Base-by-base conservation (phyloP, 2,797 vertebrate species). In the Peromyscus aztecus region DNA sequence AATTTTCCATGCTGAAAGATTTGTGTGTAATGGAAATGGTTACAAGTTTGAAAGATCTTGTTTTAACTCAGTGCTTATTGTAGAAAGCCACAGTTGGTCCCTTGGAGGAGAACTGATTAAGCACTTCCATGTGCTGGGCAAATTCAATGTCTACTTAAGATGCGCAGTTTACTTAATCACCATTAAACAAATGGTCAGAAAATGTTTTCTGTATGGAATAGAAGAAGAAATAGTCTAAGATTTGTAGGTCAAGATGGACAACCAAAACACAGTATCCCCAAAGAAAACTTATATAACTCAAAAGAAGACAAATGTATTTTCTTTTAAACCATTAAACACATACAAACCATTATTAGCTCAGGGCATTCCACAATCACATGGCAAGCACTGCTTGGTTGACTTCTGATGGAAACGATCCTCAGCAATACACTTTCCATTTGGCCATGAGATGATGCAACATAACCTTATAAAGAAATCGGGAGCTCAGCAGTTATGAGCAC, bases 21-120 rank as follows among this genome's bases (percentile, higher is more conserved):
- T 80, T 76, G 24, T 86, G 13, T 29, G 13, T 76, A 73, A 89
- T 87, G 19, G 34, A 86, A 95, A 84, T 12, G 83, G 29, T 93
- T 57, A 89, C 59, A 27, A 52, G 75, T 43, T 71, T 17, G 80
- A 84, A 95, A 80, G 40, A 49, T 90, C 52, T 78, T 83, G 19
- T 88, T 76, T 94, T 84, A 46, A 90, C 40, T 89, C 37, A 65
- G 43, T 71, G 49, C 57, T 91, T 59, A 76, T 46, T 96, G 24
- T 6, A 55, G 46, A 90, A 86, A 96, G 80, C 49, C 75, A 93
- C 3, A n/a, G 46, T 94, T 83, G 9, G 27, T 85, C 34, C 37
- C 78, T 86, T n/a, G 80, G 67, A 63, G 55, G 43, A 82, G 24
- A 17, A 63, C 5, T 94, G 55, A 89, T 46, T 85, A 81, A 93